Base-by-base conservation (phyloP, 2,888 invertebrate genomes). In the Patella pellucida region DNA sequence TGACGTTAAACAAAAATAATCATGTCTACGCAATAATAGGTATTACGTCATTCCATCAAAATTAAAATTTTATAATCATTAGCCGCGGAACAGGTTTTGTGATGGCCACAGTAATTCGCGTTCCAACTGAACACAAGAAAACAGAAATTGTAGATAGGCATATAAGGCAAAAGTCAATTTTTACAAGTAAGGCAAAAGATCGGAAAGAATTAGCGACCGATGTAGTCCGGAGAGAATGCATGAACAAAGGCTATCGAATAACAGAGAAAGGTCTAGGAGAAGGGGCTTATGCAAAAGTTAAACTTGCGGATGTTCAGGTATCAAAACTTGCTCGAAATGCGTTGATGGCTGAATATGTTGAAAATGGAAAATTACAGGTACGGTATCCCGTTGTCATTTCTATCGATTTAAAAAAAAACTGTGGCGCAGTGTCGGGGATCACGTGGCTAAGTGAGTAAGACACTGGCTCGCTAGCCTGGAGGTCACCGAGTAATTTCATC, bases 221-320 rank as follows among this genome's bases (percentile, higher is more conserved):
- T 23, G 73, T 79, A 1, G 74, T 84, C 7, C 74, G 79, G 12
- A 79, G 81, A 11, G 84, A 85, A 54, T 83, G 83, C 67, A 78
- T 79, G 74, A 81, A 81, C 23, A 82, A 83, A 69, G 85, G 85
- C 2, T 85, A 85, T 67, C 75, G 78, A n/a, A 23, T 84, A 1
- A 75, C 76, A n/a, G 52, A 69, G 9, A 81, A 76, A 56, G 76
- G 79, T 1, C 67, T 85, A 3, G 85, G 85, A 12, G 83, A 83
- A 74, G 85, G 85, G 12, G 84, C 83, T 0, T 85, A 85, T 68
- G 85, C 85, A n/a, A 84, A 84, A 69, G 85, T 85, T 11, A 83
- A 84, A 70, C 75, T 84, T 12, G 84, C 84, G 0, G 84, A 85
- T 56, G 82, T 84, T 23, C 69, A 82, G 70, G 78, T 82, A 12